Evolutionary conservation across 1,140 invertebrate genomes (phyloP).

Genomic region (Sycophaga agraensis): DNA sequence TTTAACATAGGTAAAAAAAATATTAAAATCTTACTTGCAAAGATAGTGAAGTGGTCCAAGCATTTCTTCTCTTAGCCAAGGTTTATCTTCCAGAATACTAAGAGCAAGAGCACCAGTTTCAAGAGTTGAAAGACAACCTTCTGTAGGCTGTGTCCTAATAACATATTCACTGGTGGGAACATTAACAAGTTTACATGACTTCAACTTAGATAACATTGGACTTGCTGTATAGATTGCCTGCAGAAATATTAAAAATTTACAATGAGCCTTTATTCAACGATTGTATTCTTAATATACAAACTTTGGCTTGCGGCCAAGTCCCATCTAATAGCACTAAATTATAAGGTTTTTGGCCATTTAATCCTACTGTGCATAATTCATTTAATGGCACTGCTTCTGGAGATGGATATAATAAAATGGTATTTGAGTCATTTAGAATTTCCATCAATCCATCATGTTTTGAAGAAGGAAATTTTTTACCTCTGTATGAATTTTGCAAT

Average conservation of each 20-base stretch:
- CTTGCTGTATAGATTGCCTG: conserved; percentile 75
- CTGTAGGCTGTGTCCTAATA: conserved; percentile 89
- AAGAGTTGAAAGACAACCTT: conserved; percentile 86
- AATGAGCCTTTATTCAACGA: neutral
- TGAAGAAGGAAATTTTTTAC: conserved; percentile 77
- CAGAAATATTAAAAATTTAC: conserved; percentile 19
- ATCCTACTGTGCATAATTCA: conserved; percentile 52
- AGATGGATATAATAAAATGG: conserved; percentile 82
- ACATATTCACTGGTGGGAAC: conserved; percentile 80
- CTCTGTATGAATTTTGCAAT: conserved; percentile 60
- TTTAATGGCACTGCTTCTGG: conserved; percentile 66
- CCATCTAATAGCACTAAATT: conserved; percentile 89
- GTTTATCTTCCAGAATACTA: conserved; percentile 72
- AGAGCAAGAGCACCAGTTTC: conserved; percentile 86
- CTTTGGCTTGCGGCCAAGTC: conserved; percentile 91
- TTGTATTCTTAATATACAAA: conserved; percentile 29
- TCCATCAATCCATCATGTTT: conserved; percentile 69
- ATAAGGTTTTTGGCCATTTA: conserved; percentile 59
- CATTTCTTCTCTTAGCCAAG: conserved; percentile 67
- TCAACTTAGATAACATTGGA: conserved; percentile 65
- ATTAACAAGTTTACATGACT: conserved; percentile 76
- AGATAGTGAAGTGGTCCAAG: conserved; percentile 78
- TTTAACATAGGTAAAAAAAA: conserved; percentile 14
- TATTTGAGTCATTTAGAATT: conserved; percentile 70
- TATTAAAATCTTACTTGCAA: conserved; percentile 62